Percentiles rank a stretch among this genome's conserved stretches.
Conservation (phyloP, 1,140 invertebrate genomes). For the Ostrea edulis region DNA sequence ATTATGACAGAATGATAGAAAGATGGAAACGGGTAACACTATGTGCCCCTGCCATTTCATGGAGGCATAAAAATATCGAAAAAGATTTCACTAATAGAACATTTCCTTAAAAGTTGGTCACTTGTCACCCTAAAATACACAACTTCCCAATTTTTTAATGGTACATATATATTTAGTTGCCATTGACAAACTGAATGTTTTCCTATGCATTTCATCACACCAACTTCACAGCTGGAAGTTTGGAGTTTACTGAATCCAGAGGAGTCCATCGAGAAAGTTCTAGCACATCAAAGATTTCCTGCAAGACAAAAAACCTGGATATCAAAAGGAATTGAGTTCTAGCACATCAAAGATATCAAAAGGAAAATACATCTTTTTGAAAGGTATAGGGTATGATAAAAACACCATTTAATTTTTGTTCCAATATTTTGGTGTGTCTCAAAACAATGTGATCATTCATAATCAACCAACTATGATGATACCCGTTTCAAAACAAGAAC, state of each 20-base stretch:
- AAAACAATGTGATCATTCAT: not conserved
- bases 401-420: not conserved
- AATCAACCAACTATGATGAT: too few relatives aligned
- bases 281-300: constrained; percentile 79
- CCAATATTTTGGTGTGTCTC: not conserved
- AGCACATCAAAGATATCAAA: constrained; percentile 74
- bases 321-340: constrained; percentile 70
- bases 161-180: not conserved
- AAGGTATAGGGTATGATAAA: not conserved
- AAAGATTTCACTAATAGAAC: not conserved
- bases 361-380: not conserved
- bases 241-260: constrained; percentile 63
- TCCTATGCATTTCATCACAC: not conserved
- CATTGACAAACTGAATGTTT: not conserved
- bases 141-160: not conserved
- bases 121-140: not conserved
- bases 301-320: constrained; percentile 60
- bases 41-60: not conserved
- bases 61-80: not conserved
- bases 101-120: not conserved
- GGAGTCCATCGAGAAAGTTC: constrained; percentile 79
- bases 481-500: too few relatives aligned
- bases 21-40: too few relatives aligned
- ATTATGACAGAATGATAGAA: too few relatives aligned
- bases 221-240: constrained; percentile 37